Evolutionary conservation across 2,888 invertebrate species (phyloP).

Genomic region (Brachynemurus nebulosus): DNA sequence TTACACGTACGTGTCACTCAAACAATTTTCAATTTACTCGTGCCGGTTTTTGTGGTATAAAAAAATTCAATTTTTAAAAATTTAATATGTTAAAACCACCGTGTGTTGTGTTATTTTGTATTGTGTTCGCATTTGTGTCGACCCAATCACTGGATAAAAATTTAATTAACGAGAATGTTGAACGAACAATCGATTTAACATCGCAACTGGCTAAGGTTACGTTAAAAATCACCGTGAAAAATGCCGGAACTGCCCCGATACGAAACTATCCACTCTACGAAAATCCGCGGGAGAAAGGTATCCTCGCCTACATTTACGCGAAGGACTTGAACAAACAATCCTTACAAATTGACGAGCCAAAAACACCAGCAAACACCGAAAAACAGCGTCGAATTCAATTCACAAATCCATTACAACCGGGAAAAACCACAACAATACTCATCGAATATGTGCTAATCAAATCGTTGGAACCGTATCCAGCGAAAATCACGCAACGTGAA

Average conservation of each 20-base stretch:
- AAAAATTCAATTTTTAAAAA: too few relatives aligned
- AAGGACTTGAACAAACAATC: constrained; percentile 40
- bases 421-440: constrained; percentile 41
- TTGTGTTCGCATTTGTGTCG: too few relatives aligned
- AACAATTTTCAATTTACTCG: too few relatives aligned
- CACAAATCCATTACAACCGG: constrained; percentile 42
- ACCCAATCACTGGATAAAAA: constrained; percentile 38
- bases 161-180: constrained; percentile 62
- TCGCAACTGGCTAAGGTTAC: constrained; percentile 79
- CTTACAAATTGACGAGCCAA: constrained; percentile 23
- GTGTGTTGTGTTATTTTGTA: too few relatives aligned
- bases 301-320: constrained; percentile 62
- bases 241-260: constrained; percentile 58
- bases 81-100: too few relatives aligned
- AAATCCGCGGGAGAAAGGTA: constrained; percentile 45
- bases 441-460: constrained; percentile 66
- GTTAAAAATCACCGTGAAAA: constrained; percentile 69
- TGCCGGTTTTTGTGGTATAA: too few relatives aligned
- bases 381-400: constrained; percentile 41
- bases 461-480: constrained; percentile 70
- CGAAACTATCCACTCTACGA: constrained; percentile 56
- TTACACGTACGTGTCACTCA: too few relatives aligned
- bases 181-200: constrained; percentile 72
- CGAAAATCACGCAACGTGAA: constrained; percentile 80
- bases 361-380: constrained; percentile 25